Evolutionary conservation across 1,140 invertebrate species (phyloP).

Genomic region (Drosophila busckii): DNA sequence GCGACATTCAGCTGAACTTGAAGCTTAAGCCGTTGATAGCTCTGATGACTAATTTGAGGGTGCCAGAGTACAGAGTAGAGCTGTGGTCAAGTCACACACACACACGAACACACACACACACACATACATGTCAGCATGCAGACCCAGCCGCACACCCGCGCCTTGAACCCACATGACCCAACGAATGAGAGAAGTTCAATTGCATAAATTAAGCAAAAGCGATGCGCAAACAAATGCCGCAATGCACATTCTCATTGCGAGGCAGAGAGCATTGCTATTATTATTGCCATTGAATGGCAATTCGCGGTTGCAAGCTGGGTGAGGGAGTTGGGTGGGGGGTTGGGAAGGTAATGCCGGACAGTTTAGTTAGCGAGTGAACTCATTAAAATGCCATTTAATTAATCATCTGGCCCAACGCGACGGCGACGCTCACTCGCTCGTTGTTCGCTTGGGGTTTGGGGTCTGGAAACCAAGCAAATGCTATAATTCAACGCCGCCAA

Average conservation of each 20-base stretch:
- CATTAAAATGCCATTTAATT: slow-evolving; percentile 75
- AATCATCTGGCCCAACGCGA: slow-evolving; percentile 67
- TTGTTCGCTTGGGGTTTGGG: too few relatives aligned
- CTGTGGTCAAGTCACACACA: background rate
- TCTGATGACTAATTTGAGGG: too few relatives aligned
- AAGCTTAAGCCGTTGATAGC: too few relatives aligned
- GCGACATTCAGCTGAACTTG: too few relatives aligned
- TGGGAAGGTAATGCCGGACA: background rate
- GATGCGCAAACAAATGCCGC: slow-evolving; percentile 27
- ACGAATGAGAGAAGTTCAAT: slow-evolving; percentile 73
- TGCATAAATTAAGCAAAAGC: slow-evolving; percentile 68
- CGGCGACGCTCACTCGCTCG: slow-evolving; percentile 9
- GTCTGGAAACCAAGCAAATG: slow-evolving; percentile 65
- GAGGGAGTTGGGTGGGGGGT: background rate
- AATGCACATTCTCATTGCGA: slow-evolving; percentile 27
- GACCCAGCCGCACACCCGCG: background rate
- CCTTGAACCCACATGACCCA: slow-evolving; percentile 13
- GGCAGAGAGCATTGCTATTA: slow-evolving; percentile 7
- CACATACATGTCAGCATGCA: slow-evolving; percentile 14
- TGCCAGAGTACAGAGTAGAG: too few relatives aligned
- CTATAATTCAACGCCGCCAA: slow-evolving; percentile 56
- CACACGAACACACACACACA: background rate
- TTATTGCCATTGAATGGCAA: slow-evolving; percentile 61
- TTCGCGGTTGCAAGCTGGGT: slow-evolving; percentile 2
- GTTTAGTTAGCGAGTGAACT: slow-evolving; percentile 52